phyloP scores from a whole-genome alignment of 2,113 vertebrate genomes.

The Anas platyrhynchos region DNA sequence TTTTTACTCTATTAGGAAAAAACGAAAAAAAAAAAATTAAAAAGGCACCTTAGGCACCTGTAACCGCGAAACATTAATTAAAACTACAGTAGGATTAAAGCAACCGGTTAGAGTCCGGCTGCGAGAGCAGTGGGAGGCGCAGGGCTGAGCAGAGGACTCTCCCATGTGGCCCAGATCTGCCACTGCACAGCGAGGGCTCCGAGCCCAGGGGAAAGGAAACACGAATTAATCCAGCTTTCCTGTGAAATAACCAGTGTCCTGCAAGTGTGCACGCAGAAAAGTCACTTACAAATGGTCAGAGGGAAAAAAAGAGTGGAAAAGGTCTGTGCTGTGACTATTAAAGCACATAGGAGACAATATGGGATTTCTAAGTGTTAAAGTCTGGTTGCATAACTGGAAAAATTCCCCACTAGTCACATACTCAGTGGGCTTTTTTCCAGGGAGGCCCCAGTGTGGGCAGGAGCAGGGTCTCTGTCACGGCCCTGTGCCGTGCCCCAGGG shows the following conservation, averaged over 20 bases:
- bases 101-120: background rate
- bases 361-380: background rate
- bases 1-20: background rate
- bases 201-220: background rate
- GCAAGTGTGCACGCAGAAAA: accelerated
- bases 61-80: background rate
- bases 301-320: background rate
- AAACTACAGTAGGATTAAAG: background rate
- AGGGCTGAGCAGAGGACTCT: slow-evolving; percentile 45
- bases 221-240: background rate
- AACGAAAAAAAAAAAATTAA: background rate
- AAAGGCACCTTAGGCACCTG: background rate
- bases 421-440: background rate
- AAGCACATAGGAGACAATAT: background rate
- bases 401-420: background rate
- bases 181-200: slow-evolving; percentile 6
- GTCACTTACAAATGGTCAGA: background rate
- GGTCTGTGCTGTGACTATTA: background rate
- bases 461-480: background rate
- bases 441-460: background rate
- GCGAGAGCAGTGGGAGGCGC: background rate
- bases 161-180: slow-evolving; percentile 54
- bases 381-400: background rate
- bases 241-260: background rate
- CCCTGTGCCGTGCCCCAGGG: accelerated